phyloP scores from a whole-genome alignment of 2,113 vertebrate species.

The Callopanchax toddi region DNA sequence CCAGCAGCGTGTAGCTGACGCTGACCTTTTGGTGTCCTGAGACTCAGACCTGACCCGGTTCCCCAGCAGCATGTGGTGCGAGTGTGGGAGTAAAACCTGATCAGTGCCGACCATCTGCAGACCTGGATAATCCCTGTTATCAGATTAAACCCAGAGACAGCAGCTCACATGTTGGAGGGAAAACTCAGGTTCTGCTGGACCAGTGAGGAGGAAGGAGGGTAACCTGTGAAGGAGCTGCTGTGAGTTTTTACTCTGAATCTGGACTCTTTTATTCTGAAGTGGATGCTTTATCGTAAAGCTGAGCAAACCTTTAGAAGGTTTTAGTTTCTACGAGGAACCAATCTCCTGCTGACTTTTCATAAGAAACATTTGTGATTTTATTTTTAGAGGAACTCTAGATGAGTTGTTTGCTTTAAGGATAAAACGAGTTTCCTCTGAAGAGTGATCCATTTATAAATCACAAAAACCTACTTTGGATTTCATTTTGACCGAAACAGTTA shows the following conservation, averaged over 20 bases:
- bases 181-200: background rate
- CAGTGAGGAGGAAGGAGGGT: background rate
- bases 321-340: no score
- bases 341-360: no score
- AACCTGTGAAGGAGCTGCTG: background rate
- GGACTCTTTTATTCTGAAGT: no score
- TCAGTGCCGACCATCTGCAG: slow-evolving; percentile 69
- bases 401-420: no score
- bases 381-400: no score
- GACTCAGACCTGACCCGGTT: slow-evolving; percentile 19
- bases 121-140: slow-evolving; percentile 71
- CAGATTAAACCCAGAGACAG: slow-evolving; percentile 56
- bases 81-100: slow-evolving; percentile 50
- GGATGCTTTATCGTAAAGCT: no score
- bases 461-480: no score
- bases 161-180: slow-evolving; percentile 7
- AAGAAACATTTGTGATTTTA: no score
- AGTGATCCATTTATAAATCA: background rate
- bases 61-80: slow-evolving; percentile 33
- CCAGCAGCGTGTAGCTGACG: no score
- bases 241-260: background rate
- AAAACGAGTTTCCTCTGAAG: no score
- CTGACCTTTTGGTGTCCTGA: slow-evolving; percentile 14
- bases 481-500: no score
- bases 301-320: no score